Evolutionary conservation across 2,888 invertebrate species (phyloP).

Genomic region (Dasypolia templi): DNA sequence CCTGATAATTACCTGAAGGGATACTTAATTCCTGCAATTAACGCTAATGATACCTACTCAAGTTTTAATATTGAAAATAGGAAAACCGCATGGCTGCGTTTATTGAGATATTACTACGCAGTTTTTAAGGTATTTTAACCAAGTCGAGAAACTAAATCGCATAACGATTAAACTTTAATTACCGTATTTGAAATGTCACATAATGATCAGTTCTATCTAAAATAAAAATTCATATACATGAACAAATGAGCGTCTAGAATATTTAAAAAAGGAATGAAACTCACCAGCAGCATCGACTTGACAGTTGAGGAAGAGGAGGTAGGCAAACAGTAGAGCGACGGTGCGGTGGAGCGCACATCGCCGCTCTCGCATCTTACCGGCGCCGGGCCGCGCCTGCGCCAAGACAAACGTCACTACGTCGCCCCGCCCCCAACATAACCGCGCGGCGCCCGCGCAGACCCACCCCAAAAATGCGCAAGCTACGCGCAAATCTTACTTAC

Average conservation of each 20-base stretch:
- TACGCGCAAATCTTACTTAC: slow-evolving; percentile 79
- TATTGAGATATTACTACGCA: not conserved
- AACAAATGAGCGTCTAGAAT: slow-evolving; percentile 73
- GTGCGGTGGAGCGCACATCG: slow-evolving; percentile 86
- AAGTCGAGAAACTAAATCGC: not conserved
- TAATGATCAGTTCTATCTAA: not conserved
- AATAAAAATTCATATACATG: not conserved
- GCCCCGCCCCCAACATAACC: slow-evolving; percentile 81
- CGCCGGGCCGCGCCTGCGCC: slow-evolving; percentile 89
- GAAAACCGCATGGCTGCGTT: not conserved
- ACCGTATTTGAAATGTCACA: not conserved
- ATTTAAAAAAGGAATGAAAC: slow-evolving; percentile 70
- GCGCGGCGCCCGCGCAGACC: slow-evolving; percentile 80
- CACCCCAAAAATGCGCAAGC: slow-evolving; percentile 64
- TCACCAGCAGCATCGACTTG: slow-evolving; percentile 87
- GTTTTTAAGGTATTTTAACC: not conserved
- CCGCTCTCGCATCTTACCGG: slow-evolving; percentile 90
- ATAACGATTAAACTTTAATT: not conserved
- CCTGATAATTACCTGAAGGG: slow-evolving; percentile 40
- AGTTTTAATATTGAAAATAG: not conserved
- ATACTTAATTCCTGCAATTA: slow-evolving; percentile 47
- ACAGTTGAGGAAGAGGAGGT: slow-evolving; percentile 85
- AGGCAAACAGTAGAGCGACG: slow-evolving; percentile 86
- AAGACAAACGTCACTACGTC: slow-evolving; percentile 85
- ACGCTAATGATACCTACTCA: slow-evolving; percentile 20